These are phyloP conservation scores for Brotula barbata DNA, from an alignment of 2,797 vertebrate species.

Conservation along the genomic window DNA sequence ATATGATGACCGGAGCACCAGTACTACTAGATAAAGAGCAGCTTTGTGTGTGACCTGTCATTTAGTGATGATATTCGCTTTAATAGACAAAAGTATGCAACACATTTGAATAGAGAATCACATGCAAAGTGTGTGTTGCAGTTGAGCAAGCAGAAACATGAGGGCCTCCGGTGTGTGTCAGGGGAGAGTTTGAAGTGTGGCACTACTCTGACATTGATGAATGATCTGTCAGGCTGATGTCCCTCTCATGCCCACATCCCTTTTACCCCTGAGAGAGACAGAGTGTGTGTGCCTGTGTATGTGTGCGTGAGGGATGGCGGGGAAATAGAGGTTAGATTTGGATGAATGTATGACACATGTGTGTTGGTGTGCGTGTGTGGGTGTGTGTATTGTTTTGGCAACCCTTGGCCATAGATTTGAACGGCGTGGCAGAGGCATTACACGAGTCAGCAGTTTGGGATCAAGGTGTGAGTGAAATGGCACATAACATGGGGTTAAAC, in stretches of 20 bases:
- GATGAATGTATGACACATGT: slow-evolving; percentile 31
- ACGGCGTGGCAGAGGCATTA: slow-evolving; percentile 50
- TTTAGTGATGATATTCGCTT: too few relatives aligned
- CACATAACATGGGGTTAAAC: slow-evolving; percentile 74
- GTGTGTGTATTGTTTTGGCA: slow-evolving; percentile 52
- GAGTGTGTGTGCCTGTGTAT: slow-evolving; percentile 24
- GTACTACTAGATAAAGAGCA: too few relatives aligned
- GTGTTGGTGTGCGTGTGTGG: slow-evolving; percentile 36
- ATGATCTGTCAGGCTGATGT: slow-evolving; percentile 74
- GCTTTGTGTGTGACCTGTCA: too few relatives aligned
- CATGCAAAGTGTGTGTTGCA: slow-evolving; percentile 44
- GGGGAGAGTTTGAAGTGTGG: slow-evolving; percentile 56
- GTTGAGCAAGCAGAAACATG: slow-evolving; percentile 46
- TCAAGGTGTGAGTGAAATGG: slow-evolving; percentile 59
- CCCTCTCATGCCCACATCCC: slow-evolving; percentile 62
- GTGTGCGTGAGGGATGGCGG: background rate
- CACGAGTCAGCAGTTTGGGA: slow-evolving; percentile 61
- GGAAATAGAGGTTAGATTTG: slow-evolving; percentile 47
- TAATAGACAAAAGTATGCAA: background rate
- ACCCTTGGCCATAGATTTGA: slow-evolving; percentile 35
- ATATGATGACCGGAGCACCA: too few relatives aligned
- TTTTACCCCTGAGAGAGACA: slow-evolving; percentile 66
- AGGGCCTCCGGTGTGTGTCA: slow-evolving; percentile 61
- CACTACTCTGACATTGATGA: slow-evolving; percentile 77
- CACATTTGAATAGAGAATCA: slow-evolving; percentile 38